Percentiles rank a stretch among this genome's conserved stretches.
These are phyloP conservation scores for Trypoxylon attenuatum DNA, from an alignment of 2,888 invertebrate species.

Conservation along the genomic window DNA sequence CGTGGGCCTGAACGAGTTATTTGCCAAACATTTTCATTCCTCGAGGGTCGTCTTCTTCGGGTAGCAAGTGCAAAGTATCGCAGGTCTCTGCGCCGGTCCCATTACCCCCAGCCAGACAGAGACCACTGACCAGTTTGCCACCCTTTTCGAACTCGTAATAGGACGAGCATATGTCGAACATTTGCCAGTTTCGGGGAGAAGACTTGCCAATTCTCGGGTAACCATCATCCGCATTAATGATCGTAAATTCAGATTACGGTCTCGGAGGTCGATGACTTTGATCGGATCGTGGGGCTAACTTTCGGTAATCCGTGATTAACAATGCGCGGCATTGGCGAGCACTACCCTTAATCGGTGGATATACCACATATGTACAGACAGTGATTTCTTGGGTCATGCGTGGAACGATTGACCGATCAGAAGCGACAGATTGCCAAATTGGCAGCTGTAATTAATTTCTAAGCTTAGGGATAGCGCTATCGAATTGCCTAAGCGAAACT, in stretches of 20 bases:
- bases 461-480: too few species aligned
- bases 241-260: constrained; percentile 26
- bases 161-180: constrained; percentile 44
- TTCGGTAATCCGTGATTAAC: constrained; percentile 13
- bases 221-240: constrained; percentile 21
- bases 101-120: neutral
- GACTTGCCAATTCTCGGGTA: constrained; percentile 30
- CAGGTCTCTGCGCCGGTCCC: constrained; percentile 18
- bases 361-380: too few species aligned
- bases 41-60: constrained; percentile 43
- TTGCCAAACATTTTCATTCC: constrained; percentile 65
- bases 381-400: too few species aligned
- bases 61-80: constrained; percentile 44
- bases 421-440: too few species aligned
- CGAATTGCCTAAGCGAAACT: too few species aligned
- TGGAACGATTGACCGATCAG: too few species aligned
- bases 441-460: too few species aligned
- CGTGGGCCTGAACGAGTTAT: constrained; percentile 60
- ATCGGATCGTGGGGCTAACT: constrained; percentile 26
- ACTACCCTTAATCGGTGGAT: too few species aligned
- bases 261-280: constrained; percentile 3
- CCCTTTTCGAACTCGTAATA: constrained; percentile 33
- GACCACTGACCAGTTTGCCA: neutral
- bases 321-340: too few species aligned
- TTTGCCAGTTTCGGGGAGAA: constrained; percentile 20